Percentiles rank a stretch among this genome's conserved stretches.
phyloP scores from a whole-genome alignment of 1,140 invertebrate genomes.

The Anastrepha ludens region DNA sequence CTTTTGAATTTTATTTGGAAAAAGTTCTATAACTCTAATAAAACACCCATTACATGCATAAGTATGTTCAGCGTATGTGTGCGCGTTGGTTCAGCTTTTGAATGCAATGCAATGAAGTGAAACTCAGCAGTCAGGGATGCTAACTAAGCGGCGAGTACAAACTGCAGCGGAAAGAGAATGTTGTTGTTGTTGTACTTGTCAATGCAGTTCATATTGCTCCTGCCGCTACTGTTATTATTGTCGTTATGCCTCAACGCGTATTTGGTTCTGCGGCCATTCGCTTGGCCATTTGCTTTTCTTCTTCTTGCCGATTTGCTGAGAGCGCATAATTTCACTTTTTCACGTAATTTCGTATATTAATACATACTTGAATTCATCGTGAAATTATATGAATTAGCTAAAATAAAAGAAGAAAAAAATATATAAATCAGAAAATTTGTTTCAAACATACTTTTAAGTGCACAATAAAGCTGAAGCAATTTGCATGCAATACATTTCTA shows the following conservation, averaged over 20 bases:
- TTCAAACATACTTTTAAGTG: neutral
- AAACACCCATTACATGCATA: too few species aligned
- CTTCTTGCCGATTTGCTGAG: neutral
- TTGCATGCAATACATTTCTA: neutral
- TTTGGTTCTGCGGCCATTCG: neutral
- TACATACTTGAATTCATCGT: neutral
- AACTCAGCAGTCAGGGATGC: conserved; percentile 23
- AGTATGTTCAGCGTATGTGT: too few species aligned
- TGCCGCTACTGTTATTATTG: neutral
- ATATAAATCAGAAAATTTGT: too few species aligned
- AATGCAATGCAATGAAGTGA: neutral
- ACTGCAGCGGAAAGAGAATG: neutral
- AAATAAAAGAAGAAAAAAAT: neutral
- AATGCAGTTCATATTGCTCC: neutral
- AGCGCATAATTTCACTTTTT: conserved; percentile 54
- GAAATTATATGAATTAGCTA: conserved; percentile 39
- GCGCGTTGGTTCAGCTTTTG: too few species aligned
- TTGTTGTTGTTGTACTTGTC: neutral
- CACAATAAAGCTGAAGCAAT: neutral
- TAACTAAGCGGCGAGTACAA: neutral
- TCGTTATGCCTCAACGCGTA: neutral
- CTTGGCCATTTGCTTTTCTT: neutral
- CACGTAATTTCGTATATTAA: conserved; percentile 37
- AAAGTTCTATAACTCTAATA: too few species aligned
- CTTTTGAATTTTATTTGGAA: too few species aligned